Percentiles rank a stretch among this genome's conserved stretches.
Conservation (phyloP, 2,888 invertebrate genomes). For the Flabesymbios commensalis region DNA sequence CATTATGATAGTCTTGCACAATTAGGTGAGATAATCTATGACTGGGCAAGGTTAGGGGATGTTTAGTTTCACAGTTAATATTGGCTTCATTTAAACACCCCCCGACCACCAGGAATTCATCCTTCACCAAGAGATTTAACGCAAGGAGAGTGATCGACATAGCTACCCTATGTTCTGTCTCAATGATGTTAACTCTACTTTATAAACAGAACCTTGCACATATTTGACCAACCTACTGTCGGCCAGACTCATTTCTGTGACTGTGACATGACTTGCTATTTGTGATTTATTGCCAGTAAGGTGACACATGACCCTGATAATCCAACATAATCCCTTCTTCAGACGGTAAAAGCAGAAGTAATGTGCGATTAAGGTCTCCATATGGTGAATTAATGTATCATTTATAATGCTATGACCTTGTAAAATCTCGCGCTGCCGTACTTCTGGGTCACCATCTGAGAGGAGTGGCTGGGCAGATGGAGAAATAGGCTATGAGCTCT, state of each 20-base stretch:
- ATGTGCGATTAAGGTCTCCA: not conserved
- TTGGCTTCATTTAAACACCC: not conserved
- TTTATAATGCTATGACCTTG: no score
- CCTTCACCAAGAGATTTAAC: not conserved
- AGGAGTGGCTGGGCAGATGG: not conserved
- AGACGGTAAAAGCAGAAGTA: not conserved
- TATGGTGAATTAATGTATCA: no score
- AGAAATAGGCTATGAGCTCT: no score
- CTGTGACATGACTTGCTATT: not conserved
- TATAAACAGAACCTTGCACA: not conserved
- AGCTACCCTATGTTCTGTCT: not conserved
- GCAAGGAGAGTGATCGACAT: not conserved
- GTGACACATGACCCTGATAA: not conserved
- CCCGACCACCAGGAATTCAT: slow-evolving; percentile 1
- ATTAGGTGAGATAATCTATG: slow-evolving; percentile 23
- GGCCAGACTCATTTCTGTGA: no score
- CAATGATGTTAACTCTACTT: no score
- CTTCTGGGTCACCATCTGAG: slow-evolving; percentile 5
- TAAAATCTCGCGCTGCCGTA: not conserved
- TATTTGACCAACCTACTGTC: not conserved
- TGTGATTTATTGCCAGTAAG: not conserved
- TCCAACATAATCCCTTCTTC: not conserved
- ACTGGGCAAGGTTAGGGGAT: slow-evolving; percentile 6
- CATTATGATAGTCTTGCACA: slow-evolving; percentile 3
- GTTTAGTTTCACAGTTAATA: not conserved